Evolutionary conservation across 2,888 invertebrate genomes (phyloP), one percentile per base, ranked within the genome.

Genomic region (Neuroscelio doddi): DNA sequence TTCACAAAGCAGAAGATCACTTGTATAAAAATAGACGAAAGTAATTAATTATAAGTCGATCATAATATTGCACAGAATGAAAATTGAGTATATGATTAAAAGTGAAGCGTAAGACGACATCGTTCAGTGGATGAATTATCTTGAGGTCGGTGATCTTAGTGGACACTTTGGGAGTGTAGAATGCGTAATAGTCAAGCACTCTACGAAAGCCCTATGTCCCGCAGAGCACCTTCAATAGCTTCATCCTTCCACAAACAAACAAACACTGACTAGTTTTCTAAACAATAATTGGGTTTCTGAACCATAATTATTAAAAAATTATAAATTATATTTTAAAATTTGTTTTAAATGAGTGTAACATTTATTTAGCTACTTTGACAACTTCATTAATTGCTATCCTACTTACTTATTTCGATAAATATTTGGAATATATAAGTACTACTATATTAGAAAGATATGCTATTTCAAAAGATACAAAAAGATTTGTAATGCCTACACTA

Each of bases 161-260:
- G 71, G 70, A 71, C 72, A 66, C 59, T 69, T 73, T 72, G 74
- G 70, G 65, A 75, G 71, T 71, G 75, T 73, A 72, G 78, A 71
- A 71, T 74, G 72, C 70, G 72, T 72, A 71, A 74, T 61, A 21
- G 71, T 70, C 71, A 70, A n/a, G n/a, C n/a, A 74, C 75, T 76
- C 85, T 91, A 96, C 85, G 95, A 92, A 84, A 96, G 91, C 85
- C 96, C 96, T 89, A 96, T 94, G 87, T 96, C 96, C 86, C 93
- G 92, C 85, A 96, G 92, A 85, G 95, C 94, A 84, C 93, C 93
- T 87, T 96, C 95, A 87, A 96, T 92, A 82, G 94, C 94, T 91
- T 96, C 96, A 87, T 96, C 96, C 96, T 93, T 89, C 79, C 77
- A 81, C 80, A 82, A 82, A 82, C 79, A 82, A 81, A 82, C 76